phyloP scores from a whole-genome alignment of 92 coral and sea anemone species.

The Parazoanthus swiftii region DNA sequence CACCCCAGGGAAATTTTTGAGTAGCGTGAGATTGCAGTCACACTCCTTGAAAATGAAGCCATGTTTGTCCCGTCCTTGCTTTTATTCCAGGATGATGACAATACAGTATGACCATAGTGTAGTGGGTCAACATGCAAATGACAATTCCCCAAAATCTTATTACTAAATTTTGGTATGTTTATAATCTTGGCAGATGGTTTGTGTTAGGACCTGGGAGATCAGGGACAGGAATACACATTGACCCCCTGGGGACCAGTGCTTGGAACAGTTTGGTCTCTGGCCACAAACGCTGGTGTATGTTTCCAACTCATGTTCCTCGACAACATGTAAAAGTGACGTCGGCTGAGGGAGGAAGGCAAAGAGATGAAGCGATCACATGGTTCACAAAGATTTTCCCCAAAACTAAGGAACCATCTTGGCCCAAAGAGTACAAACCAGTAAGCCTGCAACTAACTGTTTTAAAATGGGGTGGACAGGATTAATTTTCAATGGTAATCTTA shows the following conservation, averaged over 20 bases:
- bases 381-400: conserved; percentile 83
- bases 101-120: too few species aligned
- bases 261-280: conserved; percentile 97
- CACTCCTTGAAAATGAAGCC: too few species aligned
- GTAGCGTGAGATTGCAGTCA: too few species aligned
- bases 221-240: conserved; percentile 99
- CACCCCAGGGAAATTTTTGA: too few species aligned
- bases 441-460: conserved; percentile 12
- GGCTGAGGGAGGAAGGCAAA: conserved; percentile 86
- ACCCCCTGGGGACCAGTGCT: conserved; percentile 98
- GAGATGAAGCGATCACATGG: conserved; percentile 97
- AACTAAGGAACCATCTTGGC: conserved; percentile 92
- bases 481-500: too few species aligned
- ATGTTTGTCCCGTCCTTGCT: too few species aligned
- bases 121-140: too few species aligned
- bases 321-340: conserved; percentile 79
- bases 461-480: neutral
- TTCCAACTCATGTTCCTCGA: conserved; percentile 92
- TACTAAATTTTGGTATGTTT: too few species aligned
- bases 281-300: conserved; percentile 96
- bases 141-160: too few species aligned
- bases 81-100: too few species aligned
- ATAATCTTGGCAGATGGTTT: conserved; percentile 72
- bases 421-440: conserved; percentile 93
- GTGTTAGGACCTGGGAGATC: conserved; percentile 98